Conservation (phyloP, 2,888 invertebrate genomes). For the Agrochola macilenta region DNA sequence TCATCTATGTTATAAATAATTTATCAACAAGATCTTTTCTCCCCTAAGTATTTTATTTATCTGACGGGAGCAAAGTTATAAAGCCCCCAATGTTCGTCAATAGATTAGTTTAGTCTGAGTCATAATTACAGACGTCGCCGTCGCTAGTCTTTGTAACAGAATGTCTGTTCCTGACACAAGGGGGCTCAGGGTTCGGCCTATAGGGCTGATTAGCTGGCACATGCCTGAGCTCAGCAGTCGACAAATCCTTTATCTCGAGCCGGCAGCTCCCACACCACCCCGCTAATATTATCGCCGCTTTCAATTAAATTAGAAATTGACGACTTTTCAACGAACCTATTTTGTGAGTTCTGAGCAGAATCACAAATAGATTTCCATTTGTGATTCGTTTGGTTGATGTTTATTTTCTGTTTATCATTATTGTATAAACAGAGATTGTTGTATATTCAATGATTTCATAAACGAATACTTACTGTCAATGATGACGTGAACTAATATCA, state of each 20-base stretch:
- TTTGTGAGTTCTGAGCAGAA: slow-evolving; percentile 69
- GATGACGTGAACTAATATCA: background rate
- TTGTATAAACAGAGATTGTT: slow-evolving; percentile 18
- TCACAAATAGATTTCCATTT: slow-evolving; percentile 69
- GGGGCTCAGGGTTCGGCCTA: slow-evolving; percentile 67
- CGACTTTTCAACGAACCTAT: slow-evolving; percentile 75
- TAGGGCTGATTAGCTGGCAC: slow-evolving; percentile 74
- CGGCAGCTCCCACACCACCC: slow-evolving; percentile 69
- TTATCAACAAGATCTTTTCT: slow-evolving; percentile 8
- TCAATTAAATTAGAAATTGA: slow-evolving; percentile 80
- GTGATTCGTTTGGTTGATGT: slow-evolving; percentile 43
- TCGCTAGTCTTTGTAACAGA: slow-evolving; percentile 66
- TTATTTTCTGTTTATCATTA: slow-evolving; percentile 18
- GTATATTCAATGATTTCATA: slow-evolving; percentile 26
- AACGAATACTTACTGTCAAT: background rate
- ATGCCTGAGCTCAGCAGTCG: slow-evolving; percentile 73
- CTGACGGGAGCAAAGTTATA: slow-evolving; percentile 28
- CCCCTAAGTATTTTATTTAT: slow-evolving; percentile 16
- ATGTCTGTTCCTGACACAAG: slow-evolving; percentile 73
- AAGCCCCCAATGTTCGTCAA: slow-evolving; percentile 43
- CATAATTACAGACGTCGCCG: slow-evolving; percentile 48
- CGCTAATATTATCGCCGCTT: slow-evolving; percentile 77
- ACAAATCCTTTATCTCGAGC: slow-evolving; percentile 82
- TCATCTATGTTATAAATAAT: slow-evolving; percentile 8
- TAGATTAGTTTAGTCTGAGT: slow-evolving; percentile 48